phyloP scores from a whole-genome alignment of 2,797 vertebrate species.

The Anniella stebbinsi region DNA sequence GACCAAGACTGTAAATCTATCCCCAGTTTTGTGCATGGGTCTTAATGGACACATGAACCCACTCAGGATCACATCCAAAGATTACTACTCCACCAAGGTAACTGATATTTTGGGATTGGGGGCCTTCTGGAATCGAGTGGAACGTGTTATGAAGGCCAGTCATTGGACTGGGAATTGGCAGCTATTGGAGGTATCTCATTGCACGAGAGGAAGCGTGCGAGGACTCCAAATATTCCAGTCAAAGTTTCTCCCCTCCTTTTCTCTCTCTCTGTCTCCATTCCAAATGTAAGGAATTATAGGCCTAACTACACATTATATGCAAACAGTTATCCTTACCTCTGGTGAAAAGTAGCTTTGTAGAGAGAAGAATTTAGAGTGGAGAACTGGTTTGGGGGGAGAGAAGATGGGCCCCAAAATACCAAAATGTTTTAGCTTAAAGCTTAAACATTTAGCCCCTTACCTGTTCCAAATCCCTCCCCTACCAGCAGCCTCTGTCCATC shows the following conservation, averaged over 20 bases:
- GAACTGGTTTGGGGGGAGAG: not conserved
- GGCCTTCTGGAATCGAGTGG: not conserved
- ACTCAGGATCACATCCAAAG: too few species aligned
- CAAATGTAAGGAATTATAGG: not conserved
- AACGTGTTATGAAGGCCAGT: not conserved
- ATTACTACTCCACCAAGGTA: too few species aligned
- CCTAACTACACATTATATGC: not conserved
- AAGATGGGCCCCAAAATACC: too few species aligned
- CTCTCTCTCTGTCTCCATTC: not conserved
- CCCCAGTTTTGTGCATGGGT: too few species aligned
- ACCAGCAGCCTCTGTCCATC: not conserved
- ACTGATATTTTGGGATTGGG: not conserved
- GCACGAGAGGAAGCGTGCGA: not conserved
- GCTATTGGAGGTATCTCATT: accelerated
- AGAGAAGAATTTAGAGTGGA: not conserved
- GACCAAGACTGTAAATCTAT: too few species aligned
- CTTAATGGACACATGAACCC: too few species aligned
- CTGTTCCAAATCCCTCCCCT: not conserved
- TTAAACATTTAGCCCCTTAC: too few species aligned
- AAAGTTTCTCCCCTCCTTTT: not conserved
- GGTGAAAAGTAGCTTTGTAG: not conserved
- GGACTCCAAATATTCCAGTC: not conserved
- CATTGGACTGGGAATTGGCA: not conserved
- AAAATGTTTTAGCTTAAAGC: too few species aligned
- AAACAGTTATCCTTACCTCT: not conserved